Evolutionary conservation across 2,113 vertebrate genomes (phyloP), one percentile per base, ranked within the genome.

Genomic region (Orcinus orca): DNA sequence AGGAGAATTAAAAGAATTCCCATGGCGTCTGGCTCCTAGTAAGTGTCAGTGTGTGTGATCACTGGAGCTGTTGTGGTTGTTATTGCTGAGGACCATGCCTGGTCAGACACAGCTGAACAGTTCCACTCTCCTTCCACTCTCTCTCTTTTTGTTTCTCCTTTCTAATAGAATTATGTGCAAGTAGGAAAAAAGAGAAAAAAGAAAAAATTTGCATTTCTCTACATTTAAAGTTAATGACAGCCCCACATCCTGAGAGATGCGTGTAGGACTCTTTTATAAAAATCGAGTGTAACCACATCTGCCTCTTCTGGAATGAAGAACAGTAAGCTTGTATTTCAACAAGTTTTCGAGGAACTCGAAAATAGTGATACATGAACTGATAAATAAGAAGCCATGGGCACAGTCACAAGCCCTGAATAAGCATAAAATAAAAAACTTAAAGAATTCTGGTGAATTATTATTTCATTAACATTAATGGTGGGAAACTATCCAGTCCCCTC

Each of bases 261-360:
- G 38, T 83, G n/a, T 87, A 93, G 87, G 81, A 77, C 71, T 92
- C 65, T 0, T 97, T 95, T 90, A 70, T 3, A 82, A 93, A 96
- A 93, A 82, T 7, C 0, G 20, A 60, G 82, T 96, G 88, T 94
- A 97, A 95, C 31, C 41, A 2, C 92, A 96, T 83, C 79, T 92
- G 90, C 84, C 95, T 98, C 83, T 33, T 9, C 95, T 91, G 94
- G 90, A 79, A 97, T 68, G 44, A 96, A 93, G 96, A 80, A 84
- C 68, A 55, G 65, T 33, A 87, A 98, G 96, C 96, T 98, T 97
- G 89, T 85, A 36, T 98, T 97, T 96, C 95, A 93, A 96, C 87
- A 31, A 70, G 60, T 55, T 98, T 98, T 15, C 13, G 62, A 97
- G 93, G 90, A 15, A 47, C 79, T 94, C 6, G 5, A 6, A 12